These are phyloP conservation scores for Nezara viridula DNA, from an alignment of 2,888 invertebrate species.

Conservation along the genomic window DNA sequence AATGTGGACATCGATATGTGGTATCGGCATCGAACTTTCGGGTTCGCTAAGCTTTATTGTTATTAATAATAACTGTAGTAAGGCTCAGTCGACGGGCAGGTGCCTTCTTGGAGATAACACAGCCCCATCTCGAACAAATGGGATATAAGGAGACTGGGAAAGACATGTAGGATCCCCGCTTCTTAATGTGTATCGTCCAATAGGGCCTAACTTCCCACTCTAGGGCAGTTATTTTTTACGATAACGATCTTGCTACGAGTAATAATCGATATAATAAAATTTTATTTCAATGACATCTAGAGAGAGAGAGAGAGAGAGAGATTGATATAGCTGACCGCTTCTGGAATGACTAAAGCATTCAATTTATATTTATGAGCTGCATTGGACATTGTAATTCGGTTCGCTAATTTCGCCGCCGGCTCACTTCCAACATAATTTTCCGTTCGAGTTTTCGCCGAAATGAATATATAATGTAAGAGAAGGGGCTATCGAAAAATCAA, in stretches of 20 bases:
- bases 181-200: constrained; percentile 2
- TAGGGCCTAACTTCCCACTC: background rate
- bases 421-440: background rate
- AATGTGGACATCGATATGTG: too few species aligned
- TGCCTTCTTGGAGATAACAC: background rate
- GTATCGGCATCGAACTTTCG: too few species aligned
- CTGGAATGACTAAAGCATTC: background rate
- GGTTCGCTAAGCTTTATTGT: too few species aligned
- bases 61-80: too few species aligned
- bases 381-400: background rate
- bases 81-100: background rate
- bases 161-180: constrained; percentile 1
- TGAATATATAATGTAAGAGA: background rate
- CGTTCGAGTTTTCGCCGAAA: background rate
- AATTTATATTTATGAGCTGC: constrained; percentile 27
- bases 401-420: background rate
- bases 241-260: background rate
- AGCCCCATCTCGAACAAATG: background rate
- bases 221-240: background rate
- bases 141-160: background rate
- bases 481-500: constrained; percentile 36
- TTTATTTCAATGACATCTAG: background rate
- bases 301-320: background rate
- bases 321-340: background rate
- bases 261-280: constrained; percentile 1